A percentile compares a stretch with the other conserved stretches of the same genome.
Conservation (phyloP, 1,140 invertebrate species). For the Andrena cerasifolii region DNA sequence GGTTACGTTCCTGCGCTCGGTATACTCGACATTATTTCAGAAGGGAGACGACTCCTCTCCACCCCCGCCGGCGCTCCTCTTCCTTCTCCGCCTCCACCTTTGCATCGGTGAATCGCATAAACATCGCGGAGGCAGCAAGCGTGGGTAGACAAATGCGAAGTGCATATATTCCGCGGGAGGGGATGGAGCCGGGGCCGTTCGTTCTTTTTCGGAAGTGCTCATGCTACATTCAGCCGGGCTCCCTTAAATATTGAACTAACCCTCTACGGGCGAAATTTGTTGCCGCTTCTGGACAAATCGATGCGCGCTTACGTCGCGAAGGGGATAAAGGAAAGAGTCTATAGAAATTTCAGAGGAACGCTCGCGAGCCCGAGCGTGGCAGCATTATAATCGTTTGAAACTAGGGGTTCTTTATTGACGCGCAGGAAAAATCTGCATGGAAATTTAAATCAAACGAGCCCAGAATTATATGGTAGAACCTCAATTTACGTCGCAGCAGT, state of each 20-base stretch:
- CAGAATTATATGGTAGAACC: too few relatives aligned
- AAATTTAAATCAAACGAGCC: too few relatives aligned
- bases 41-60: conserved; percentile 44
- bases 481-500: too few relatives aligned
- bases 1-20: conserved; percentile 54
- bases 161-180: conserved; percentile 53
- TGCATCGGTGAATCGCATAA: conserved; percentile 57
- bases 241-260: conserved; percentile 22
- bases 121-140: conserved; percentile 53
- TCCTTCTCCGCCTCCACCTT: conserved; percentile 26
- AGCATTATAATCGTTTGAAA: too few relatives aligned
- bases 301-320: neutral
- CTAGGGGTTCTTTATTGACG: too few relatives aligned
- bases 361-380: too few relatives aligned
- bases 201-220: conserved; percentile 32
- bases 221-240: conserved; percentile 8
- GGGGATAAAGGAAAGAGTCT: neutral
- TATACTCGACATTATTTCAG: conserved; percentile 59
- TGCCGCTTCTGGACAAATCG: conserved; percentile 10
- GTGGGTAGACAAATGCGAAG: conserved; percentile 56
- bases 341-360: too few relatives aligned
- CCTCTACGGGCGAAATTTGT: conserved; percentile 17
- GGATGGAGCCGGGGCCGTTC: conserved; percentile 28
- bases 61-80: neutral
- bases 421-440: too few relatives aligned